phyloP scores from a whole-genome alignment of 2,888 invertebrate species.

The Aromia moschata region DNA sequence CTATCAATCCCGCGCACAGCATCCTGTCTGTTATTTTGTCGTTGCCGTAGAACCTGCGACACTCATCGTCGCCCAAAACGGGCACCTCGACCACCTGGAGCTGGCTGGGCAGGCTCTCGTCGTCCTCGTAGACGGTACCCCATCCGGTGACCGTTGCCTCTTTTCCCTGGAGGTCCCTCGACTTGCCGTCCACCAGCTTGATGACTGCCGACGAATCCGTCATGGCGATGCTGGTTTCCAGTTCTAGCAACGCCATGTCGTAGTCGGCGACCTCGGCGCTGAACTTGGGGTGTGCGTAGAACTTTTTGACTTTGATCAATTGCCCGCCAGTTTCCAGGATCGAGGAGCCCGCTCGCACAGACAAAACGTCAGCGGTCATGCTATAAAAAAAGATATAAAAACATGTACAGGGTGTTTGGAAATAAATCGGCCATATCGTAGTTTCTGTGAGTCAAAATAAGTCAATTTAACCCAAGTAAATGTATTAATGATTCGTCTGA shows the following conservation, averaged over 20 bases:
- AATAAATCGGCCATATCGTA: too few relatives aligned
- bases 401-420: too few relatives aligned
- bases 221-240: constrained; percentile 10
- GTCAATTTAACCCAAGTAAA: too few relatives aligned
- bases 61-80: constrained; percentile 29
- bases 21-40: constrained; percentile 65
- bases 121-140: constrained; percentile 37
- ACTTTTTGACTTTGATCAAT: constrained; percentile 26
- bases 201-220: constrained; percentile 1
- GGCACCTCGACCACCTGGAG: constrained; percentile 40
- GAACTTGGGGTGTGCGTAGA: constrained; percentile 28
- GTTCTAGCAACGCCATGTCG: constrained; percentile 37
- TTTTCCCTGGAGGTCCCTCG: constrained; percentile 14
- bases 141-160: constrained; percentile 40
- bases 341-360: constrained; percentile 36
- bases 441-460: too few relatives aligned
- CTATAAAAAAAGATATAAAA: constrained; percentile 15
- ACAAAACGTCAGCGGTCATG: constrained; percentile 11
- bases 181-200: constrained; percentile 10
- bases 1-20: constrained; percentile 70
- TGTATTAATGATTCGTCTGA: too few relatives aligned
- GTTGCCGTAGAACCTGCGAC: constrained; percentile 10
- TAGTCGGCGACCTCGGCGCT: constrained; percentile 32
- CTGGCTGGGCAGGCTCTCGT: constrained; percentile 1
- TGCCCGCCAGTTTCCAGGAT: constrained; percentile 34